Evolutionary conservation across 1,140 invertebrate genomes (phyloP).

Genomic region (Cotesia glomerata): DNA sequence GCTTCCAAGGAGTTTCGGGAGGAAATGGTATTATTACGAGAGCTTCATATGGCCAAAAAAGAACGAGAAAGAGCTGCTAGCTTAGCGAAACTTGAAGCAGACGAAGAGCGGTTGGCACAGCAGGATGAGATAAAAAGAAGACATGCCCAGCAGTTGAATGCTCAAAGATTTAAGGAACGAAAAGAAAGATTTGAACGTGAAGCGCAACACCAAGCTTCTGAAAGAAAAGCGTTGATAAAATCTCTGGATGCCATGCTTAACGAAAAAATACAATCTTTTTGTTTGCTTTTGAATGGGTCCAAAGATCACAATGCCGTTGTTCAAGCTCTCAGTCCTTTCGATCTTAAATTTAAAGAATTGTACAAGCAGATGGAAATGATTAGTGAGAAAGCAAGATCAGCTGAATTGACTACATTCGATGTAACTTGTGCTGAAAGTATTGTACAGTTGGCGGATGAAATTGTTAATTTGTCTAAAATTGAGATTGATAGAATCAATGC

Average conservation of each 20-base stretch:
- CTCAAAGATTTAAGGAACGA: constrained; percentile 50
- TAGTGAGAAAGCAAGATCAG: constrained; percentile 61
- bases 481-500: constrained; percentile 53
- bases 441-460: constrained; percentile 39
- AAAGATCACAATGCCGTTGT: constrained; percentile 48
- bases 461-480: constrained; percentile 45
- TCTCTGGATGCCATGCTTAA: constrained; percentile 52
- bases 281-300: constrained; percentile 47
- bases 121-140: constrained; percentile 52
- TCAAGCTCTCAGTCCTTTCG: constrained; percentile 40
- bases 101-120: constrained; percentile 42
- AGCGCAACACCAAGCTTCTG: constrained; percentile 43
- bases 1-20: constrained; percentile 49
- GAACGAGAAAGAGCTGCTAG: constrained; percentile 46
- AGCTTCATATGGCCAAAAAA: constrained; percentile 49
- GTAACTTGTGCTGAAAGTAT: constrained; percentile 42
- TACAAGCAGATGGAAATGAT: constrained; percentile 58
- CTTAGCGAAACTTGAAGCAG: constrained; percentile 18
- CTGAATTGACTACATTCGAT: constrained; percentile 44
- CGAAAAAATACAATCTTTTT: constrained; percentile 53
- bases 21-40: constrained; percentile 46
- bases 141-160: constrained; percentile 55
- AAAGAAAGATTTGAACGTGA: constrained; percentile 50
- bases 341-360: constrained; percentile 51
- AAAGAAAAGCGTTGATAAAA: constrained; percentile 49